Evolutionary conservation across 1,140 invertebrate species (phyloP).

Genomic region (Rhopalosiphum padi): DNA sequence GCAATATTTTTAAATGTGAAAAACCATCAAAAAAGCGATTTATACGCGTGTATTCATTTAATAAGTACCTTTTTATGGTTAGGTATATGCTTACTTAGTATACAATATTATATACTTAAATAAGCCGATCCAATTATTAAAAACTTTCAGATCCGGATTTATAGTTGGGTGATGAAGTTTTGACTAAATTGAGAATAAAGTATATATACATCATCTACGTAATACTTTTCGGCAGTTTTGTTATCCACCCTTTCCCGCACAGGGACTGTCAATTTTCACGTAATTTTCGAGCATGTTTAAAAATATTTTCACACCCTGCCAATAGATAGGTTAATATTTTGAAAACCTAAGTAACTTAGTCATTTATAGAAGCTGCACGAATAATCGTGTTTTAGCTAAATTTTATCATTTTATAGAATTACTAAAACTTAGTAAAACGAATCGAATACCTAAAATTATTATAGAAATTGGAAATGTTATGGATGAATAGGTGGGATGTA

Average conservation of each 20-base stretch:
- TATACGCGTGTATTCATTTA: not conserved
- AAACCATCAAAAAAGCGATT: not conserved
- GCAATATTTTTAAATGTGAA: not conserved
- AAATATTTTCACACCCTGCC: not conserved
- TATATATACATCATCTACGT: not conserved
- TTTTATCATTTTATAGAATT: not conserved
- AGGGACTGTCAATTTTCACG: not conserved
- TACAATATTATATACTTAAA: not conserved
- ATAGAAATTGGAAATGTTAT: not conserved
- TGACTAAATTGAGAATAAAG: not conserved
- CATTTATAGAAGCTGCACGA: not conserved
- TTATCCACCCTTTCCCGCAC: not conserved
- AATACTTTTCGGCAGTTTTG: not conserved
- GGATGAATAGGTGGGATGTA: no score
- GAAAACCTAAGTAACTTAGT: no score
- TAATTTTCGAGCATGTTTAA: not conserved
- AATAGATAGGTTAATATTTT: not conserved
- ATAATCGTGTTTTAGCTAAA: not conserved
- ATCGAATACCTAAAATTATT: not conserved
- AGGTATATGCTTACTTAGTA: not conserved
- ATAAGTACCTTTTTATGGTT: not conserved
- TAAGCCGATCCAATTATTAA: not conserved
- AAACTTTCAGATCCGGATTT: not conserved
- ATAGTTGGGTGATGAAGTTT: not conserved
- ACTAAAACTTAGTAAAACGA: not conserved